Evolutionary conservation across 1,140 invertebrate genomes (phyloP).

Genomic region (Nautilus pompilius): DNA sequence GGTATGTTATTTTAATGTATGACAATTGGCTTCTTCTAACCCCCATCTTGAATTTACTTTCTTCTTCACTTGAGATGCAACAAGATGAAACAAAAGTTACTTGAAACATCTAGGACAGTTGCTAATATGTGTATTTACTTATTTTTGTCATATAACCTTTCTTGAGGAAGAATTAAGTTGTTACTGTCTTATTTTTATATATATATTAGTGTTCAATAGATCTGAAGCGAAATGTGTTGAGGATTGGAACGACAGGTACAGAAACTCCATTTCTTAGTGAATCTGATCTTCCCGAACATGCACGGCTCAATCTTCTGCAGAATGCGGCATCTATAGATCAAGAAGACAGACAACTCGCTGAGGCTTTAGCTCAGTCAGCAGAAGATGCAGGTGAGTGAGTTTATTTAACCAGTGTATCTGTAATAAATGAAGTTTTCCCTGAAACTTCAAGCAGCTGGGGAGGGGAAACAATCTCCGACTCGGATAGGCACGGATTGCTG

Average conservation of each 20-base stretch:
- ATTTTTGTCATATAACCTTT: too few relatives aligned
- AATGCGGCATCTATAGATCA: constrained; percentile 47
- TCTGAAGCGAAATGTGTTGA: constrained; percentile 81
- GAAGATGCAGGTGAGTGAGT: constrained; percentile 27
- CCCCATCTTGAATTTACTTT: too few relatives aligned
- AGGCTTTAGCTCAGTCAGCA: constrained; percentile 58
- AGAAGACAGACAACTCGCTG: constrained; percentile 66
- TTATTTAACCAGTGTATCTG: too few relatives aligned
- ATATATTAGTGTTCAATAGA: constrained; percentile 82
- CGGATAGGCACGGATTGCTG: too few relatives aligned
- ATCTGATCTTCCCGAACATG: constrained; percentile 69
- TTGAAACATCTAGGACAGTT: too few relatives aligned
- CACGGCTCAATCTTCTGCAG: constrained; percentile 35
- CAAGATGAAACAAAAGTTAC: too few relatives aligned
- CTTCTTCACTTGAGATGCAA: too few relatives aligned
- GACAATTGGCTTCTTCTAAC: neutral
- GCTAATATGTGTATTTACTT: too few relatives aligned
- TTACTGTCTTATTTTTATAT: neutral
- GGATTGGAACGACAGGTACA: constrained; percentile 93
- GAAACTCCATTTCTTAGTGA: constrained; percentile 87
- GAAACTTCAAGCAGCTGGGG: too few relatives aligned
- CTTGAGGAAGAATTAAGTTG: too few relatives aligned
- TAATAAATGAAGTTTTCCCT: too few relatives aligned
- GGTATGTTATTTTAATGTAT: constrained; percentile 25
- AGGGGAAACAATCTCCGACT: too few relatives aligned